Percentiles rank a stretch among this genome's conserved stretches.
Conservation (phyloP, 2,113 vertebrate species). For the Menidia beryllina region DNA sequence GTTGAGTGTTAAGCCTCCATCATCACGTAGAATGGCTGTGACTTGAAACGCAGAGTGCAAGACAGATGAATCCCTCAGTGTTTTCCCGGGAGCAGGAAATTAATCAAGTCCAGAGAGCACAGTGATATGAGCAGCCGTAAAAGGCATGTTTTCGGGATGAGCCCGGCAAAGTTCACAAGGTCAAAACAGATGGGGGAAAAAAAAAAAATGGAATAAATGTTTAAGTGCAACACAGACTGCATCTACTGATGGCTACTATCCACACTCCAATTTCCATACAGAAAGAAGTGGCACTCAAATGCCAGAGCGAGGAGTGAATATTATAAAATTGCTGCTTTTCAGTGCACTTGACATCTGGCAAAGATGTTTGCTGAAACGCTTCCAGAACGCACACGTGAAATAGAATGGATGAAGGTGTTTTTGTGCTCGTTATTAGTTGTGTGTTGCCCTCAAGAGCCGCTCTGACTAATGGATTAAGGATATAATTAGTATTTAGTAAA, state of each 20-base stretch:
- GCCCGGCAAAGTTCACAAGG: slow-evolving; percentile 44
- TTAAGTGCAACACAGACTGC: neutral
- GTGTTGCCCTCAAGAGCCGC: slow-evolving; percentile 11
- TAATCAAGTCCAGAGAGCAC: slow-evolving; percentile 60
- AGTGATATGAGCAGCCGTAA: slow-evolving; percentile 22
- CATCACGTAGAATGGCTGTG: slow-evolving; percentile 61
- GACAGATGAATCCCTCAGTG: slow-evolving; percentile 57
- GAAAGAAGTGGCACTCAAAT: neutral
- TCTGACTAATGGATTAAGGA: slow-evolving; percentile 14
- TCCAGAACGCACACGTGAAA: neutral
- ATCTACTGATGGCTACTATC: neutral
- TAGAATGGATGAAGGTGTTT: slow-evolving; percentile 18
- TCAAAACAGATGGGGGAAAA: slow-evolving; percentile 10
- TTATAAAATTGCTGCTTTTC: slow-evolving; percentile 26
- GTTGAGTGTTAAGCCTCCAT: slow-evolving; percentile 70
- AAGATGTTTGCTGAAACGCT: slow-evolving; percentile 6
- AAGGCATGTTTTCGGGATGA: slow-evolving; percentile 44
- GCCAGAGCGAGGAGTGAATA: neutral
- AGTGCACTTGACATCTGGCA: slow-evolving; percentile 16
- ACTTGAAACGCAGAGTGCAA: slow-evolving; percentile 56
- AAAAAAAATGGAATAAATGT: neutral
- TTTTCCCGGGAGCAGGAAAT: slow-evolving; percentile 59
- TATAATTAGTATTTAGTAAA: slow-evolving; percentile 16
- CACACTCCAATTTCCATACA: neutral
- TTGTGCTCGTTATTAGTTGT: neutral